Conservation (phyloP, 2,113 vertebrate genomes). For the Pseudorectes ferrugineus region DNA sequence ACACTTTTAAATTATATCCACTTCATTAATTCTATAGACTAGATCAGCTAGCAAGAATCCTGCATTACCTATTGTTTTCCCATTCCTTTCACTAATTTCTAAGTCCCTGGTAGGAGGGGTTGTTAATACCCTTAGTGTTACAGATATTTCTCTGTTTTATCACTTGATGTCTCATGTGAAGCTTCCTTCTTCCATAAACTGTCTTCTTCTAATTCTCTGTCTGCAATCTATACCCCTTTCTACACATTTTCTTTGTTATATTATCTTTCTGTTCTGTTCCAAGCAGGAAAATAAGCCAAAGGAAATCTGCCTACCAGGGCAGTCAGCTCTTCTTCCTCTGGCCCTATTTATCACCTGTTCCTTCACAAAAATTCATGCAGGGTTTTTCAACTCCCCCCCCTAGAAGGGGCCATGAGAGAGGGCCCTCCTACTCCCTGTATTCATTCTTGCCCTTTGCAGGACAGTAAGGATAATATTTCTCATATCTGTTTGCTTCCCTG, state of each 20-base stretch:
- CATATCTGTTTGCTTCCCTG: not conserved
- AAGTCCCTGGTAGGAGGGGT: not conserved
- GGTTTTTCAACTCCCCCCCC: not conserved
- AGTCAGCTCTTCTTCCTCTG: not conserved
- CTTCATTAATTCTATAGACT: conserved; percentile 5
- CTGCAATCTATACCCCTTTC: not conserved
- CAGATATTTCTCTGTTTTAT: not conserved
- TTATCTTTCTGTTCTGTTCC: not conserved
- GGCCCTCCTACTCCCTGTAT: not conserved
- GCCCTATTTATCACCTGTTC: not conserved
- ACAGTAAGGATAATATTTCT: not conserved
- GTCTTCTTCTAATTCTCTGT: not conserved
- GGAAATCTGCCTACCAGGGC: not conserved
- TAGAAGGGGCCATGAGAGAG: not conserved
- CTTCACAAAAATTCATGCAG: not conserved
- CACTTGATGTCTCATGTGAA: not conserved
- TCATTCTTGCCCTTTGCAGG: not conserved
- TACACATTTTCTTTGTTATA: not conserved
- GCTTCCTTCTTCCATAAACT: not conserved
- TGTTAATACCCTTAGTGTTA: not conserved
- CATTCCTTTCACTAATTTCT: not conserved
- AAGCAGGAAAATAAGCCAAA: not conserved
- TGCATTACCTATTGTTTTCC: not conserved
- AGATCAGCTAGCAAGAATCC: not conserved
- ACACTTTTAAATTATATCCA: not conserved